Base-by-base conservation (phyloP, 2,113 vertebrate genomes). In the Serilophus lunatus region DNA sequence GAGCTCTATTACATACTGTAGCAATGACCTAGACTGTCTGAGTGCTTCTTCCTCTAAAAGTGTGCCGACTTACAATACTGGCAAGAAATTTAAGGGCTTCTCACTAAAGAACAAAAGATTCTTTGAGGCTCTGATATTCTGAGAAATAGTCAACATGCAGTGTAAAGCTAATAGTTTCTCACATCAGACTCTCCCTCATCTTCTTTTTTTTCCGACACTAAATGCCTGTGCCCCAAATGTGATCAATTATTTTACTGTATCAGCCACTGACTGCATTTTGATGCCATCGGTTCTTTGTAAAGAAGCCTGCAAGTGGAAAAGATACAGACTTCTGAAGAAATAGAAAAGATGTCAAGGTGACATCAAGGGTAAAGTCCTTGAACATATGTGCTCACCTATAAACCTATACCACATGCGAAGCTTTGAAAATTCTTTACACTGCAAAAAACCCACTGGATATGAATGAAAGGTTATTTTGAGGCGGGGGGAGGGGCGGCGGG, bases 361-460 rank as follows among this genome's bases (percentile, higher is more conserved):
- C 12, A 57, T 20, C 6, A 50, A 64, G 31, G 25, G 50, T 7
- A 40, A 29, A 18, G 16, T 65, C 45, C 44, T 57, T 36, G 31
- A 18, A 74, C 10, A 4, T 38, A 18, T 4, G 10, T 24, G 4
- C 14, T 76, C 31, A 31, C 25, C 31, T 54, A 22, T 59, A 54
- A 66, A 77, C 18, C 12, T 80, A 7, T 45, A 54, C 3, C 9
- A 36, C 3, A 3, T 7, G 1, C 7, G 28, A 87, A 44, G 13
- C 1, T 59, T 71, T 85, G 40, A 10, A 57, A 88, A 66, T 57
- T 36, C 18, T 80, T 86, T 47, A 53, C 6, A 9, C 3, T 35
- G 9, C 4, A 3, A 33, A 57, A 79, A 69, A 15, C 0, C 0
- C 24, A 33, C 4, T 26, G 13, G 18, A 54, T 76, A 66, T 65